A percentile compares a stretch with the other conserved stretches of the same genome.
phyloP scores from a whole-genome alignment of 2,797 vertebrate genomes.

The Betta splendens region DNA sequence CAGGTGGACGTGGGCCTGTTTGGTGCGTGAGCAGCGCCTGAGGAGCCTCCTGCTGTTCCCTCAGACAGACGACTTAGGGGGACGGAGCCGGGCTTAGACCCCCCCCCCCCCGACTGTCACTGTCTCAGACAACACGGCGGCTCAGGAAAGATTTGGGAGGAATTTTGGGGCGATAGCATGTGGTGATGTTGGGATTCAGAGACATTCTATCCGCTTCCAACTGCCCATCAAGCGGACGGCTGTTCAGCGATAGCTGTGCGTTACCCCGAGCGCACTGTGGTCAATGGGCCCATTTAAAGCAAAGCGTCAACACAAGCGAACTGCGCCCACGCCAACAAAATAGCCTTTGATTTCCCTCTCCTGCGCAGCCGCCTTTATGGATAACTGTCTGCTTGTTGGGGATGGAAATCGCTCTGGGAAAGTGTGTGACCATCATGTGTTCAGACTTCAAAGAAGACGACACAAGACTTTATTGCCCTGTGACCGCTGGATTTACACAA shows the following conservation, averaged over 20 bases:
- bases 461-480: slow-evolving; percentile 42
- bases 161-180: slow-evolving; percentile 54
- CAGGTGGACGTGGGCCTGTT: slow-evolving; percentile 49
- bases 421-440: slow-evolving; percentile 70
- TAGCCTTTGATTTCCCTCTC: slow-evolving; percentile 50
- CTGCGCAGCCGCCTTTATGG: slow-evolving; percentile 29
- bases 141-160: slow-evolving; percentile 67
- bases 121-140: slow-evolving; percentile 66
- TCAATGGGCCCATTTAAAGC: slow-evolving; percentile 40
- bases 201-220: slow-evolving; percentile 61
- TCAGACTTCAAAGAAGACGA: slow-evolving; percentile 61
- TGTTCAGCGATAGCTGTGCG: slow-evolving; percentile 46
- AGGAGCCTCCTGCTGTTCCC: slow-evolving; percentile 60
- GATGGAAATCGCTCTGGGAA: slow-evolving; percentile 44
- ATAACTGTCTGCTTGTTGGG: slow-evolving; percentile 28
- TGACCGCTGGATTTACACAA: slow-evolving; percentile 59
- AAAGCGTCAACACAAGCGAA: slow-evolving; percentile 35
- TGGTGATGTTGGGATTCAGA: slow-evolving; percentile 52
- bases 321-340: slow-evolving; percentile 36
- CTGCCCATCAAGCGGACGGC: slow-evolving; percentile 49
- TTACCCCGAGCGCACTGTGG: slow-evolving; percentile 46
- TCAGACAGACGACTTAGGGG: slow-evolving; percentile 72
- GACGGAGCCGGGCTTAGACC: slow-evolving; percentile 64
- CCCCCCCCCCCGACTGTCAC: slow-evolving; percentile 63
- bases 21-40: slow-evolving; percentile 26